Percentiles rank a stretch among this genome's conserved stretches.
Conservation (phyloP, 1,140 invertebrate genomes). For the Lepidurus arcticus region DNA sequence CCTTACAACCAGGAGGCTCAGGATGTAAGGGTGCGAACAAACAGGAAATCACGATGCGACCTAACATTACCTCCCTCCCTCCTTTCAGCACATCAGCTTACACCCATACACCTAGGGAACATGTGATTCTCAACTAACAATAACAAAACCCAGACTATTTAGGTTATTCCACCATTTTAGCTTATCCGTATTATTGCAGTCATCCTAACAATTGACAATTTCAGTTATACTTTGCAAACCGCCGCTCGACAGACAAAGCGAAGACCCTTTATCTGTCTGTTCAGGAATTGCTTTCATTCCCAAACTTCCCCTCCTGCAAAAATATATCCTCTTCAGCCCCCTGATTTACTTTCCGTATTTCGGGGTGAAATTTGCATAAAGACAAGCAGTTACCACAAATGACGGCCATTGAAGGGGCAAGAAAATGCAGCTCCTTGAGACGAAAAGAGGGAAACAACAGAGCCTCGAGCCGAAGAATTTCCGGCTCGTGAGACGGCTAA, state of each 20-base stretch:
- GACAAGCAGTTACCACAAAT: constrained; percentile 14
- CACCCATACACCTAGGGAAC: background rate
- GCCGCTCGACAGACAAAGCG: background rate
- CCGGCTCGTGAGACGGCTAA: background rate
- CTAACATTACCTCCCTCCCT: background rate
- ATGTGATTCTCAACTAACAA: background rate
- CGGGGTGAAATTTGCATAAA: background rate
- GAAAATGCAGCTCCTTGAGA: background rate
- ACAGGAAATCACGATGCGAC: background rate
- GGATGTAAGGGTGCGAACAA: constrained; percentile 18
- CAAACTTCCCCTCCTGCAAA: background rate
- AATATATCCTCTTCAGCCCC: background rate
- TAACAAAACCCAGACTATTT: background rate
- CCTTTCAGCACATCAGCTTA: background rate
- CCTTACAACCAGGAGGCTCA: background rate
- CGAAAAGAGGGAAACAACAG: background rate
- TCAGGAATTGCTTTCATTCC: constrained; percentile 1
- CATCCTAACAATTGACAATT: background rate
- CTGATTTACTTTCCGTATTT: constrained; percentile 2
- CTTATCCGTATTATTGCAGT: background rate
- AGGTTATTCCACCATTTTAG: background rate
- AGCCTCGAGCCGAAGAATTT: background rate
- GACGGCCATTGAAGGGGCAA: background rate
- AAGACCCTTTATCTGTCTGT: background rate
- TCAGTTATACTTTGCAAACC: too few species aligned